Percentiles rank a stretch among this genome's conserved stretches.
Conservation (phyloP, 2,888 invertebrate genomes). For the Panorpa germanica region DNA sequence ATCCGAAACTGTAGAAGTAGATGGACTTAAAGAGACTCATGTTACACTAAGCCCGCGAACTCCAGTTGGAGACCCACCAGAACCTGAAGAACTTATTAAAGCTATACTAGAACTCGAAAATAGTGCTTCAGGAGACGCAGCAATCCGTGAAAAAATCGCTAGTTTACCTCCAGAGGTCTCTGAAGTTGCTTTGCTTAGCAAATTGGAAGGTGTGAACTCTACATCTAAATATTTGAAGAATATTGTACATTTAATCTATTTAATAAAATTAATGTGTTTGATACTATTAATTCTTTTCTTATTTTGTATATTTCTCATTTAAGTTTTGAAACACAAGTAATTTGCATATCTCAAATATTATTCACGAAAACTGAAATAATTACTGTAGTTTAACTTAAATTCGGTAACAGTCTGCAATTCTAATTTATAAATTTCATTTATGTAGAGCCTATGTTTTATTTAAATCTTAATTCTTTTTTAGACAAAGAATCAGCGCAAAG, state of each 20-base stretch:
- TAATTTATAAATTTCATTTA: constrained; percentile 7
- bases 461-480: too few species aligned
- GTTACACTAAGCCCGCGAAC: constrained; percentile 61
- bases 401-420: too few species aligned
- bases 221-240: constrained; percentile 31
- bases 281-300: constrained; percentile 5
- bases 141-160: constrained; percentile 80
- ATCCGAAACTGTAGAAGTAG: constrained; percentile 34
- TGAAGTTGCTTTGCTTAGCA: constrained; percentile 68
- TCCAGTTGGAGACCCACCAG: constrained; percentile 68
- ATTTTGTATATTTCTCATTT: constrained; percentile 2
- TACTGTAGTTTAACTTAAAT: too few species aligned
- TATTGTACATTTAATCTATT: constrained; percentile 8
- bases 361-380: neutral
- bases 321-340: neutral
- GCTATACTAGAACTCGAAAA: constrained; percentile 73
- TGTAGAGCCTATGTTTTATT: too few species aligned
- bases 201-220: too few species aligned
- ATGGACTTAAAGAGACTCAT: constrained; percentile 58
- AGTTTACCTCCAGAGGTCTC: constrained; percentile 89
- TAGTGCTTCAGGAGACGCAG: constrained; percentile 88
- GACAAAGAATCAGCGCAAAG: constrained; percentile 65
- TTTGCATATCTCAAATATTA: neutral
- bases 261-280: constrained; percentile 2
- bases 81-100: constrained; percentile 83